These are phyloP conservation scores for Zygogramma bicolorata DNA, from an alignment of 2,888 invertebrate species.

Conservation along the genomic window DNA sequence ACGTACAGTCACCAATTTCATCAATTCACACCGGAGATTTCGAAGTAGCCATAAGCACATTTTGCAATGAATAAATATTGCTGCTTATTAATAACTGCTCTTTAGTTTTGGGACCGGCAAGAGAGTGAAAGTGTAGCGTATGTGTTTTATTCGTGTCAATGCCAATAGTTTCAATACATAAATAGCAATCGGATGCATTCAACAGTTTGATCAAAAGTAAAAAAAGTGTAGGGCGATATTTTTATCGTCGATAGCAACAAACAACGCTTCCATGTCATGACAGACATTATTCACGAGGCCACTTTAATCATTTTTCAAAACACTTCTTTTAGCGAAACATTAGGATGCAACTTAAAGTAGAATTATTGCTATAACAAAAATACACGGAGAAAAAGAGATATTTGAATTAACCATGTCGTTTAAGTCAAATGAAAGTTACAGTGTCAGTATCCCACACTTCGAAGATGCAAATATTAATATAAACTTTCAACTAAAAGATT, in stretches of 20 bases:
- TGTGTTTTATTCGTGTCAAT: slow-evolving; percentile 25
- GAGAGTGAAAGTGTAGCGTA: slow-evolving; percentile 30
- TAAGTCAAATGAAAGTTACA: too few species aligned
- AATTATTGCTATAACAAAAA: too few species aligned
- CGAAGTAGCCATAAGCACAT: background rate
- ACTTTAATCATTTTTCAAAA: too few species aligned
- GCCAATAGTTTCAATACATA: slow-evolving; percentile 15
- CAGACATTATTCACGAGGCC: too few species aligned
- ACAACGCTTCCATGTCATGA: too few species aligned
- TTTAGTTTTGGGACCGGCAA: slow-evolving; percentile 6
- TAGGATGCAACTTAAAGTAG: too few species aligned
- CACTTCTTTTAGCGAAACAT: too few species aligned
- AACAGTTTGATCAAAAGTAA: background rate
- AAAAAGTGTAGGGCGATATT: background rate
- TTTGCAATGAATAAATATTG: slow-evolving; percentile 6
- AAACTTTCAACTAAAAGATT: too few species aligned
- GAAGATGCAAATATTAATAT: too few species aligned
- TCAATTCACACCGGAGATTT: background rate
- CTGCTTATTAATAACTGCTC: background rate
- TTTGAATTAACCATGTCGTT: too few species aligned
- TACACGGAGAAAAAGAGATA: too few species aligned
- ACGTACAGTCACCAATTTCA: background rate
- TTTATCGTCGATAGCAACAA: background rate
- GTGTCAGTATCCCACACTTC: too few species aligned
- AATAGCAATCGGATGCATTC: background rate